Evolutionary conservation across 1,140 invertebrate species (phyloP), one percentile per base, ranked within the genome.

Genomic region (Andrena cerasifolii): DNA sequence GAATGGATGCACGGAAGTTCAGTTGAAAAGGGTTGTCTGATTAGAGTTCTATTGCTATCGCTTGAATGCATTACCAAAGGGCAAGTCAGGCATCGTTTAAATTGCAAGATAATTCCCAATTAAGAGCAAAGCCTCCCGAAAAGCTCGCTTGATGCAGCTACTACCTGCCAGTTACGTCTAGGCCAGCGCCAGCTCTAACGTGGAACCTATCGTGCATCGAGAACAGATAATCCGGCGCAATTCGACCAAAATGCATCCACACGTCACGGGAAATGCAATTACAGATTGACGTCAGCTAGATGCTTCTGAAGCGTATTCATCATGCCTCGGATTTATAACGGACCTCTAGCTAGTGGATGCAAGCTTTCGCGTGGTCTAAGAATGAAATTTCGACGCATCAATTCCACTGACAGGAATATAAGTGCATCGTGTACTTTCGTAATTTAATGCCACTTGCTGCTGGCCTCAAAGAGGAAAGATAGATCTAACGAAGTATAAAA

Each of bases 181-280:
- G 24, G 31, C 31, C 18, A 54, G 16, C 31, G 21, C 45, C 16
- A 36, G 61, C n/a, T 51, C 10, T 4, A 73, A 73, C 80, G 59
- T 45, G 80, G 47, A 61, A 66, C 36, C 54, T 40, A 56, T 63
- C 65, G 63, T 47, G 45, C 82, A 79, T 70, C 43, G 75, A 62
- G 63, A 74, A 83, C 68, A 74, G 74, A 83, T 83, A 83, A 83
- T 82, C 75, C 82, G 45, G 61, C 56, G 63, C 75, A 79, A 67
- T 82, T 72, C 70, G 77, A 67, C 75, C 72, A 74, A 84, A 84
- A 79, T 58, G 76, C 83, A 83, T 83, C 82, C 82, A 72, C 70
- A 72, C 82, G 70, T 83, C 82, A 83, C 70, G 59, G 56, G 80
- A 63, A 83, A 84, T 83, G 76, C 76, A 84, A 84, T 84, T 84